Conservation (phyloP, 1,140 invertebrate species). For the Wasmannia auropunctata region DNA sequence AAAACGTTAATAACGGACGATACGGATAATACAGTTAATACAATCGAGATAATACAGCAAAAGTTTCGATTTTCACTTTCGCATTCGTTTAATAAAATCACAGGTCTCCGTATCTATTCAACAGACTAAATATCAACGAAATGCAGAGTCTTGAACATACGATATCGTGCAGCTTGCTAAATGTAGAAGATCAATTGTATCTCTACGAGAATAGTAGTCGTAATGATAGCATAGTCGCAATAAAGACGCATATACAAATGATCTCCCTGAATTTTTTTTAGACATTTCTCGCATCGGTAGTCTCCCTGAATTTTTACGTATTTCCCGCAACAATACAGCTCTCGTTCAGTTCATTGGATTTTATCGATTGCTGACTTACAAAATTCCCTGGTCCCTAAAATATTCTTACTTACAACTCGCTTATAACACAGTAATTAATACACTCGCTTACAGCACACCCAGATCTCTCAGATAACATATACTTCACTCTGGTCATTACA, state of each 20-base stretch:
- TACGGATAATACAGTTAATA: neutral
- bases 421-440: neutral
- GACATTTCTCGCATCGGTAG: neutral
- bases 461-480: neutral
- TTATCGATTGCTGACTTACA: neutral
- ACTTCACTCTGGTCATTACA: neutral
- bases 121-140: neutral
- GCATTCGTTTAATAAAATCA: neutral
- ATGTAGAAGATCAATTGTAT: neutral
- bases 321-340: neutral
- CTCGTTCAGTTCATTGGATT: neutral
- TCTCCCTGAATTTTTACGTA: neutral
- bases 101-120: neutral
- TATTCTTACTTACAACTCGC: neutral
- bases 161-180: neutral
- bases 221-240: neutral
- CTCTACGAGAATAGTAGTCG: neutral
- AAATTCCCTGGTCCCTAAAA: slow-evolving; percentile 22
- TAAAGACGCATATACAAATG: slow-evolving; percentile 5
- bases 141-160: neutral
- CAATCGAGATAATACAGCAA: neutral
- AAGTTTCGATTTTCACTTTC: neutral
- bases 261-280: slow-evolving; percentile 8
- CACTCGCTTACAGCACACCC: neutral
- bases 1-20: neutral